Evolutionary conservation across 2,113 vertebrate genomes (phyloP), one percentile per base, ranked within the genome.

Genomic region (Tenebrosternarchus preto): DNA sequence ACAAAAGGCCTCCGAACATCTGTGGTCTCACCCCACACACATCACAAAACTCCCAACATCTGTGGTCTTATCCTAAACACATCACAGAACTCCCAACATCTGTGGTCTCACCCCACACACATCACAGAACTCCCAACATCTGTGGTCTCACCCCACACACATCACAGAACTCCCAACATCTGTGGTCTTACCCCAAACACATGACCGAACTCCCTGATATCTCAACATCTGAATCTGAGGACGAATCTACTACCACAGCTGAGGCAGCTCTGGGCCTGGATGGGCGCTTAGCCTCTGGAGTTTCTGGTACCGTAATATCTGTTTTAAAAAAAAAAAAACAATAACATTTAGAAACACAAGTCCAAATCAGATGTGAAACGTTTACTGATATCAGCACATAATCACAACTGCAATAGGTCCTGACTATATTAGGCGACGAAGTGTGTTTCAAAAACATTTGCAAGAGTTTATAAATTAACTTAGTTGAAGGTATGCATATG

Each of bases 251-350:
- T 12, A 91, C 89, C 0, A 93, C 78, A 75, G 89, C 90, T 0
- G 85, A 86, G 80, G 66, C 6, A 81, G 66, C 7, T 79, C 83
- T 90, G 80, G 94, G 92, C 27, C 82, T 81, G 31, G 6, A 50
- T 17, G 89, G 86, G 60, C 91, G 92, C 77, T 95, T 89, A 68
- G 80, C 80, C 86, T 95, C 94, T n/a, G 95, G 93, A 55, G 93
- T 90, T 91, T 95, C 95, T 67, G 94, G 93, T 75, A 95, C 60
- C 31, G 88, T 93, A 84, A 16, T 75, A 6, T 76, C 84, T 84
- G 76, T n/a, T n/a, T n/a, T n/a, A n/a, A n/a, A n/a, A n/a, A n/a
- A 22, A 59, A 6, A 2, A 33, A 66, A 25, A 9, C 43, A 50
- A 50, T 50, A 77, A 19, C 0, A 36, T 73, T 16, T 27, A 46